Evolutionary conservation across 2,113 vertebrate species (phyloP).

Genomic region (Sylvietta virens): DNA sequence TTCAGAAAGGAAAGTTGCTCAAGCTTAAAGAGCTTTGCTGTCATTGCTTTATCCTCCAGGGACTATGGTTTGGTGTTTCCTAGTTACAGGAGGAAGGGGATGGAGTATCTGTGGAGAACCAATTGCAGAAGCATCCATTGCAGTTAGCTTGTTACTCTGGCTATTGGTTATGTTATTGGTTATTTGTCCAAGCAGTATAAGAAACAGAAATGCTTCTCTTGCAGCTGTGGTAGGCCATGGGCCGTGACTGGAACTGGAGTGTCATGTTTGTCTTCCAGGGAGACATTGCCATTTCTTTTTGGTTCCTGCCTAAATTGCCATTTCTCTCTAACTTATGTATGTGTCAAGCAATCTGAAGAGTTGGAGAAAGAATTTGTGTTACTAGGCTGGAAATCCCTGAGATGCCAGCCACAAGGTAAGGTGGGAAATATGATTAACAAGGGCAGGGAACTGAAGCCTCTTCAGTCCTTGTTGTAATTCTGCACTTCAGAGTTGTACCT

Average conservation of each 20-base stretch:
- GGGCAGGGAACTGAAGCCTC: neutral
- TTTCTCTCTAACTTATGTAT: neutral
- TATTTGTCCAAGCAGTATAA: neutral
- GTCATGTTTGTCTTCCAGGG: neutral
- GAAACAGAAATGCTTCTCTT: neutral
- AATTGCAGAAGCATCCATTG: neutral
- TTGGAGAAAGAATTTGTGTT: neutral
- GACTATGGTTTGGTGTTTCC: neutral
- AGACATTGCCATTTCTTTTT: neutral
- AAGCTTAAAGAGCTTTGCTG: conserved; percentile 5
- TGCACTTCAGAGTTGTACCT: neutral
- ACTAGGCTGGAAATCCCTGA: neutral
- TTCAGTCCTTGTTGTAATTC: neutral
- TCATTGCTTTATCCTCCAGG: neutral
- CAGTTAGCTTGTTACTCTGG: neutral
- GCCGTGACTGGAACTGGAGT: neutral
- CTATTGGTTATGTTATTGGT: no score
- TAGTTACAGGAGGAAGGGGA: neutral
- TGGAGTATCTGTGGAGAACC: neutral
- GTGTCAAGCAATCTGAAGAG: neutral
- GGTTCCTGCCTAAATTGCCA: neutral
- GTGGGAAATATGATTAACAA: neutral
- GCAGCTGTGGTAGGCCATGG: neutral
- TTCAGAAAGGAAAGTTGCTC: neutral
- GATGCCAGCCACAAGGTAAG: neutral